These are phyloP conservation scores for Ceratotherium simum DNA, from an alignment of 2,113 vertebrate species.

Conservation along the genomic window DNA sequence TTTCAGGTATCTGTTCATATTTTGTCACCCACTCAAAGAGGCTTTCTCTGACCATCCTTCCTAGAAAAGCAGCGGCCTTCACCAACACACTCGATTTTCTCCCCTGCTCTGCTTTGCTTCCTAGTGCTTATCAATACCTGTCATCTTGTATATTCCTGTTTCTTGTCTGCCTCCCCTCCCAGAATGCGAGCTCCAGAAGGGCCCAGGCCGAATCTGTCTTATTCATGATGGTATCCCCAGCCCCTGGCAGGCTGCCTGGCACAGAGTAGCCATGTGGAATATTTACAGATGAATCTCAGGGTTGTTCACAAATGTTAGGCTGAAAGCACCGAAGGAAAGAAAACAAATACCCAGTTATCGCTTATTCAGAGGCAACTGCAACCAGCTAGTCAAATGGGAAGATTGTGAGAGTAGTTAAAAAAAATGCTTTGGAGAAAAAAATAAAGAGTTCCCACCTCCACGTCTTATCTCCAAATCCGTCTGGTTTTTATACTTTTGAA, in stretches of 20 bases:
- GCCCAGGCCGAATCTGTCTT: background rate
- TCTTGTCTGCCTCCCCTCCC: background rate
- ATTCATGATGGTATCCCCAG: background rate
- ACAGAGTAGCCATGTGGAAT: background rate
- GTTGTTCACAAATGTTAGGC: background rate
- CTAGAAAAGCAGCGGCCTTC: background rate
- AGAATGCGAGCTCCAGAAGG: background rate
- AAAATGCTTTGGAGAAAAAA: background rate
- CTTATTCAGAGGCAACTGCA: background rate
- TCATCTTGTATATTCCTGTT: background rate
- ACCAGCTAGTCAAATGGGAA: background rate
- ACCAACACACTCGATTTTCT: accelerated
- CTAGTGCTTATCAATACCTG: background rate
- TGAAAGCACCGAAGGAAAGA: background rate
- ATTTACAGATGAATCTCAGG: background rate
- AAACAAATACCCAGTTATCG: background rate
- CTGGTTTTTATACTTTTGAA: background rate
- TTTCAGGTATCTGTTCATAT: background rate
- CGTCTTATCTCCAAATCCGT: background rate
- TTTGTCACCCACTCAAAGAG: background rate
- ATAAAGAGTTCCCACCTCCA: background rate
- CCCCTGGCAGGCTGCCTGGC: background rate
- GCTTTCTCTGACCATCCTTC: background rate
- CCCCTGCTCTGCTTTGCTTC: background rate
- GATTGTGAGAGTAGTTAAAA: background rate